These are phyloP conservation scores for Drosophila obscura DNA, from an alignment of 1,140 invertebrate genomes.

Conservation along the genomic window DNA sequence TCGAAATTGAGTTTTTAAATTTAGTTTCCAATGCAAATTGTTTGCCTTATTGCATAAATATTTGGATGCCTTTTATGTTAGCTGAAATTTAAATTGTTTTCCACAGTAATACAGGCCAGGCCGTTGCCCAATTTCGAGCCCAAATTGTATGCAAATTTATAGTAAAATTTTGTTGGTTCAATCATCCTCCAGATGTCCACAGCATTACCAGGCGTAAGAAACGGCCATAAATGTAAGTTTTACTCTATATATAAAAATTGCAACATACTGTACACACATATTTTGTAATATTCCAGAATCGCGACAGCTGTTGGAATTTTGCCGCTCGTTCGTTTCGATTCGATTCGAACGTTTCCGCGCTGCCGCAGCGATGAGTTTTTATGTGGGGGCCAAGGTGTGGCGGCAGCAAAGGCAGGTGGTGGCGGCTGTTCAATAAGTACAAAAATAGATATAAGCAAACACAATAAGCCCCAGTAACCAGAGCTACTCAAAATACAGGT, in stretches of 20 bases:
- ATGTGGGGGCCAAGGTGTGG: slow-evolving; percentile 38
- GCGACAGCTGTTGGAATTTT: slow-evolving; percentile 52
- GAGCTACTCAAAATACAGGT: slow-evolving; percentile 31
- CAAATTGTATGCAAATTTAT: slow-evolving; percentile 62
- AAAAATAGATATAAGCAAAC: slow-evolving; percentile 19
- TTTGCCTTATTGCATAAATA: background rate
- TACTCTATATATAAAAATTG: slow-evolving; percentile 53
- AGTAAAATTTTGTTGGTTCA: slow-evolving; percentile 22
- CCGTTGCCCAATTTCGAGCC: slow-evolving; percentile 1
- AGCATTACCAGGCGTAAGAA: slow-evolving; percentile 5
- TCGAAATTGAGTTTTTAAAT: background rate
- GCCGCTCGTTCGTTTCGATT: slow-evolving; percentile 53
- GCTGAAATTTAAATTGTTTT: background rate
- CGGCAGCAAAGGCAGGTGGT: slow-evolving; percentile 15
- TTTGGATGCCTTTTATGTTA: too few species aligned
- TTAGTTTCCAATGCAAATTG: background rate
- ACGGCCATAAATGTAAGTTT: slow-evolving; percentile 12
- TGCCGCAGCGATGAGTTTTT: slow-evolving; percentile 27
- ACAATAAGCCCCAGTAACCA: slow-evolving; percentile 40
- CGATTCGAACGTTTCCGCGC: slow-evolving; percentile 24
- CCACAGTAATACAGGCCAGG: too few species aligned
- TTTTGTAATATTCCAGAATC: slow-evolving; percentile 64
- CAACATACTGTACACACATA: slow-evolving; percentile 40
- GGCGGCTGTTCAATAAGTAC: slow-evolving; percentile 63
- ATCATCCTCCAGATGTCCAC: slow-evolving; percentile 20